Percentiles rank a stretch among this genome's conserved stretches.
phyloP scores from a whole-genome alignment of 2,113 vertebrate genomes.

The Condylura cristata region DNA sequence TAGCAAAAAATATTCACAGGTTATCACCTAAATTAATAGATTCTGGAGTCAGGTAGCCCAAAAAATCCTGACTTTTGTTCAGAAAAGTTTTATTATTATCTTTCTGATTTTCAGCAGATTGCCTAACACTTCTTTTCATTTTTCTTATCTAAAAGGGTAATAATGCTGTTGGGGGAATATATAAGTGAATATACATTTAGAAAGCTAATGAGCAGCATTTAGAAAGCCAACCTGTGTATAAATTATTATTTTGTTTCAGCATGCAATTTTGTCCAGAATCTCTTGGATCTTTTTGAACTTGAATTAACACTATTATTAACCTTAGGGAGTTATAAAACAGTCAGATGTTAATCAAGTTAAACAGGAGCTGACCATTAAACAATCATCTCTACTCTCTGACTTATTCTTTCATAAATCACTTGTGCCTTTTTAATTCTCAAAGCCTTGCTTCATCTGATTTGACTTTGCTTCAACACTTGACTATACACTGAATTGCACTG shows the following conservation, averaged over 20 bases:
- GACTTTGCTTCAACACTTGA: neutral
- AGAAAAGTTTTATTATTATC: neutral
- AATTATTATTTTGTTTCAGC: neutral
- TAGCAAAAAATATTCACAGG: neutral
- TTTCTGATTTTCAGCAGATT: neutral
- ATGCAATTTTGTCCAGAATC: neutral
- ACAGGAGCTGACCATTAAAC: neutral
- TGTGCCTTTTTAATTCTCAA: neutral
- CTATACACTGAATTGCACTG: neutral
- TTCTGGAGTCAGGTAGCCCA: neutral
- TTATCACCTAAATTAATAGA: neutral
- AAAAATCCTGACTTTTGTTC: neutral
- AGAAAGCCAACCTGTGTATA: neutral
- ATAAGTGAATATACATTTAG: neutral
- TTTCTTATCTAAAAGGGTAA: neutral
- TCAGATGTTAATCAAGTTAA: neutral
- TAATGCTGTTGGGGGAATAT: neutral
- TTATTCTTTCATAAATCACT: neutral
- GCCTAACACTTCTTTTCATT: neutral
- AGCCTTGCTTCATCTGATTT: neutral
- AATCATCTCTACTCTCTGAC: neutral
- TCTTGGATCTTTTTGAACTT: neutral
- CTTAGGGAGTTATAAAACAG: neutral
- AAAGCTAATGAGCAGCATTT: neutral
- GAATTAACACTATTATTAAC: neutral